A percentile compares a stretch with the other conserved stretches of the same genome.
phyloP scores from a whole-genome alignment of 2,797 vertebrate genomes.

The Emys orbicularis region DNA sequence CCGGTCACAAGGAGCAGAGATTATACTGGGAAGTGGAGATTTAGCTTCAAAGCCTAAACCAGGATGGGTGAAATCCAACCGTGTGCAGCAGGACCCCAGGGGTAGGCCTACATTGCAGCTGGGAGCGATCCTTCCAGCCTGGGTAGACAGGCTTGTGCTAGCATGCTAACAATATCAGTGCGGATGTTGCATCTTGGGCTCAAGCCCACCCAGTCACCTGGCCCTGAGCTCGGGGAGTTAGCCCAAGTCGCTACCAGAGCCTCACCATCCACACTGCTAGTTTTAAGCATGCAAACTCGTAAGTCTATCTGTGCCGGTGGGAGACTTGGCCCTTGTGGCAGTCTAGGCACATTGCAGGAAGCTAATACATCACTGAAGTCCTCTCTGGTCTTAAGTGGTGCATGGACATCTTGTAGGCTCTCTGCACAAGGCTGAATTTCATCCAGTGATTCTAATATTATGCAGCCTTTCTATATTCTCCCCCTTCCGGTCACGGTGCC shows the following conservation, averaged over 20 bases:
- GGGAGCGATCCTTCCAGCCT: not conserved
- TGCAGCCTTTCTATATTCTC: accelerated
- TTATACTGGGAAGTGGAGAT: not conserved
- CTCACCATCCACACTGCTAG: not conserved
- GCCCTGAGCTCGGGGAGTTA: not conserved
- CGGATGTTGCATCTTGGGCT: not conserved
- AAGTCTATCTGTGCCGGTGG: not conserved
- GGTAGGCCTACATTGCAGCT: not conserved
- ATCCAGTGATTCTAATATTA: not conserved
- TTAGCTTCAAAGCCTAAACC: not conserved
- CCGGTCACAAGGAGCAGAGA: not conserved
- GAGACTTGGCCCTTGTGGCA: not conserved
- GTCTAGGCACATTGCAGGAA: not conserved
- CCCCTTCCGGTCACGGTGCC: accelerated
- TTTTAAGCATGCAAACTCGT: not conserved
- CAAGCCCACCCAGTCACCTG: not conserved
- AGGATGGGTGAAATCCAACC: not conserved
- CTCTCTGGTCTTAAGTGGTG: not conserved
- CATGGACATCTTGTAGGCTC: not conserved
- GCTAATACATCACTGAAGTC: not conserved
- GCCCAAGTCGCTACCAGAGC: not conserved
- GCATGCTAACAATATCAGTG: not conserved
- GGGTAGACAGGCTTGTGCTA: not conserved
- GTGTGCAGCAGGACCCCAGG: not conserved
- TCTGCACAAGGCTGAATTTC: not conserved